These are phyloP conservation scores for Cinclus mexicanus DNA, from an alignment of 2,113 vertebrate genomes.

Conservation along the genomic window DNA sequence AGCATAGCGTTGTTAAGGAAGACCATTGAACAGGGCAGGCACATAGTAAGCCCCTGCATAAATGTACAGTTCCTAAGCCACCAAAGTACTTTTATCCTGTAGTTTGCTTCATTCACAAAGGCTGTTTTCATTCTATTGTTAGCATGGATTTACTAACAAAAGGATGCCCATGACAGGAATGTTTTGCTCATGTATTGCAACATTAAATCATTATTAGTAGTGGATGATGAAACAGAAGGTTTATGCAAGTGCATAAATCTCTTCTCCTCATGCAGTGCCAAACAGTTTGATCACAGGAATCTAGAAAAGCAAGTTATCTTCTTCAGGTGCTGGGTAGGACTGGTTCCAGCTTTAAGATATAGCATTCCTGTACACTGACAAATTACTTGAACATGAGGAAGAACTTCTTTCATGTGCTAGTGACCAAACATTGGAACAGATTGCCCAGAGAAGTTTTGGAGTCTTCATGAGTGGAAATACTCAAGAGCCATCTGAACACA, in stretches of 20 bases:
- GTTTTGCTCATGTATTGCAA: background rate
- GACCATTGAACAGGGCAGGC: background rate
- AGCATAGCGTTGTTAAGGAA: background rate
- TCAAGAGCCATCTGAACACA: background rate
- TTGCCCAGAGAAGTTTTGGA: background rate
- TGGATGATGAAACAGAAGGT: background rate
- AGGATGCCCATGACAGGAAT: background rate
- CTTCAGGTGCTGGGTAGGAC: background rate
- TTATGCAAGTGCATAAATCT: background rate
- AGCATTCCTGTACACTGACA: background rate
- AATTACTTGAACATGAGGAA: background rate
- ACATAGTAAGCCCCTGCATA: background rate
- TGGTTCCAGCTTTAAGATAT: background rate
- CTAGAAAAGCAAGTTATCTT: background rate
- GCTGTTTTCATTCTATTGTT: background rate
- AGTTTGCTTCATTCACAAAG: background rate
- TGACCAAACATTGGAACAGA: background rate
- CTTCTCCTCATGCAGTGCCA: background rate
- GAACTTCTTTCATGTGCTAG: background rate
- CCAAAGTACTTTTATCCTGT: background rate
- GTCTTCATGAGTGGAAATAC: background rate
- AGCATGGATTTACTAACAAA: background rate
- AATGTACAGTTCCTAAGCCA: background rate
- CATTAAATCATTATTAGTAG: background rate
- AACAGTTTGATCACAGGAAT: background rate